Evolutionary conservation across 2,797 vertebrate genomes (phyloP).

Genomic region (Hippopotamyrus pictus): DNA sequence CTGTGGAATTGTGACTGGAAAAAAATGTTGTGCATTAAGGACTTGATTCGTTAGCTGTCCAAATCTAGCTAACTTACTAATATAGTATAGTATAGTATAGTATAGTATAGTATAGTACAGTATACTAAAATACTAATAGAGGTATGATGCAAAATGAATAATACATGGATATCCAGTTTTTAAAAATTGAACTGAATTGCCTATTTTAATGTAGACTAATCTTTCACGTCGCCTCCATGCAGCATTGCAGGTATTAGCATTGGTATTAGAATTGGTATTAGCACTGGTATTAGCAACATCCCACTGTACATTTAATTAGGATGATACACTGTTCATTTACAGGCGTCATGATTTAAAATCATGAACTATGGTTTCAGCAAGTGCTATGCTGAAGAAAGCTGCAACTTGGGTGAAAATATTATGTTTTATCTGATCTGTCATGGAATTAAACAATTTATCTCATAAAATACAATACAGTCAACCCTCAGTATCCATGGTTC

Average conservation of each 20-base stretch:
- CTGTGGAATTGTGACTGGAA: background rate
- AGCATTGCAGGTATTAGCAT: too few species aligned
- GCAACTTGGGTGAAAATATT: background rate
- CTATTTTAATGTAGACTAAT: background rate
- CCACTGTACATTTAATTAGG: background rate
- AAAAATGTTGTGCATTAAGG: background rate
- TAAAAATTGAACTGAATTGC: background rate
- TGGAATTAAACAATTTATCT: background rate
- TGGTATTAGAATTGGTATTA: too few species aligned
- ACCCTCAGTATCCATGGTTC: background rate
- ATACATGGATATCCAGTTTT: background rate
- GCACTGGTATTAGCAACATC: background rate
- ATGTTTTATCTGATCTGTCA: background rate
- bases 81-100: background rate
- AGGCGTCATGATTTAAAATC: background rate
- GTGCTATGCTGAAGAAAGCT: background rate
- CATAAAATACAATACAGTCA: background rate
- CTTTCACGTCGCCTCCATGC: background rate
- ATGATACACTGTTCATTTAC: background rate
- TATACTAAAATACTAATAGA: too few species aligned
- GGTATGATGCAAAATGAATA: background rate
- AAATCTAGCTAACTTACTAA: background rate
- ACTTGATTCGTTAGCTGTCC: background rate
- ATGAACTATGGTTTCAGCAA: background rate
- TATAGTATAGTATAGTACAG: too few species aligned